These are phyloP conservation scores for Tetragonisca angustula DNA, from an alignment of 2,888 invertebrate species.

Conservation along the genomic window DNA sequence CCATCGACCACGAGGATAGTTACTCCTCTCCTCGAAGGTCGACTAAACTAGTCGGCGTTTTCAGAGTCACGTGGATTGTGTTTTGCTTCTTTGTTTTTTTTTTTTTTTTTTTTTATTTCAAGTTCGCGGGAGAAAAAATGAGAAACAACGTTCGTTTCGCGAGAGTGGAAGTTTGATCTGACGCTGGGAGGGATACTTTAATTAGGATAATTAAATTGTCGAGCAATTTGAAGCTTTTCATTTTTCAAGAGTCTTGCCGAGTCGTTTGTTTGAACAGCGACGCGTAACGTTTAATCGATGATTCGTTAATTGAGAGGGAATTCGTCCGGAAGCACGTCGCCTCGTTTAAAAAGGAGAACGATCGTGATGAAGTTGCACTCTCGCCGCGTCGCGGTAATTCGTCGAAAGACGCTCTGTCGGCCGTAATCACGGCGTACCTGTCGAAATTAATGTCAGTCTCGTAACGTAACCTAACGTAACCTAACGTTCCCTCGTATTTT, in stretches of 20 bases:
- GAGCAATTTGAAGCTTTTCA: not conserved
- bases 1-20: not conserved
- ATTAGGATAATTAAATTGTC: slow-evolving; percentile 34
- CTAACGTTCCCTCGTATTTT: slow-evolving; percentile 22
- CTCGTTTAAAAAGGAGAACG: too few relatives aligned
- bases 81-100: too few relatives aligned
- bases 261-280: too few relatives aligned
- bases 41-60: slow-evolving; percentile 11
- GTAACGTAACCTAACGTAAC: slow-evolving; percentile 11
- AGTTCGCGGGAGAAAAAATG: too few relatives aligned
- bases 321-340: not conserved
- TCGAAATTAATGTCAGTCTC: slow-evolving; percentile 28
- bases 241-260: not conserved
- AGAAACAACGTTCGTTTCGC: not conserved
- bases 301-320: not conserved
- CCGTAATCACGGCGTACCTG: slow-evolving; percentile 1
- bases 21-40: slow-evolving; percentile 11
- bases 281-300: not conserved
- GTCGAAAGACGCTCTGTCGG: not conserved
- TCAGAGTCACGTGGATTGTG: not conserved
- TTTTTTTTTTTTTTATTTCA: not conserved
- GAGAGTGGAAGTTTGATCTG: not conserved
- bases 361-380: too few relatives aligned
- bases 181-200: not conserved
- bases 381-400: not conserved